phyloP scores from a whole-genome alignment of 2,113 vertebrate genomes.

The Tupaia tana region DNA sequence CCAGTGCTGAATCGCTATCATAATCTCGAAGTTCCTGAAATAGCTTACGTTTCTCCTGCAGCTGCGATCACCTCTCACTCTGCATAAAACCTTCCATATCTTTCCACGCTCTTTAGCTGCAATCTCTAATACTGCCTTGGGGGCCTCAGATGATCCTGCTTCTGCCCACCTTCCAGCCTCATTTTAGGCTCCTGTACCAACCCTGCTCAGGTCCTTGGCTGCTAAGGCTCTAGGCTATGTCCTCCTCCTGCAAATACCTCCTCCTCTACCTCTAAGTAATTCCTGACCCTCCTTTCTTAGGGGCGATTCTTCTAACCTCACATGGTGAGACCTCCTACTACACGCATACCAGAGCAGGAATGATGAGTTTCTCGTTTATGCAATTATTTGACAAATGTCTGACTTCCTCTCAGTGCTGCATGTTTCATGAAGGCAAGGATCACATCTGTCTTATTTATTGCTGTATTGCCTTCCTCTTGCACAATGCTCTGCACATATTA shows the following conservation, averaged over 20 bases:
- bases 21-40: constrained; percentile 61
- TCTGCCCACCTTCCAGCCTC: neutral
- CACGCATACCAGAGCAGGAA: neutral
- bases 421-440: neutral
- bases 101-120: neutral
- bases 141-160: neutral
- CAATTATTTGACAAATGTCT: neutral
- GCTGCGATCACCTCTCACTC: constrained; percentile 33
- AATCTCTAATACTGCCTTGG: neutral
- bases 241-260: neutral
- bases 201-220: neutral
- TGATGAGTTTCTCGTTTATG: neutral
- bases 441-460: neutral
- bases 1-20: constrained; percentile 51
- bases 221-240: neutral
- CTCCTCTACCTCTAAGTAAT: neutral
- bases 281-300: neutral
- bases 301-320: no score
- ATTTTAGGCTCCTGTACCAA: neutral
- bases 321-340: neutral
- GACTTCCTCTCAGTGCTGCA: neutral
- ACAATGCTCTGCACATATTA: neutral
- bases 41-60: constrained; percentile 55
- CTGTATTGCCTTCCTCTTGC: neutral
- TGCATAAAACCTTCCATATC: neutral